phyloP scores from a whole-genome alignment of 2,113 vertebrate species.

The Cheirogaleus medius region DNA sequence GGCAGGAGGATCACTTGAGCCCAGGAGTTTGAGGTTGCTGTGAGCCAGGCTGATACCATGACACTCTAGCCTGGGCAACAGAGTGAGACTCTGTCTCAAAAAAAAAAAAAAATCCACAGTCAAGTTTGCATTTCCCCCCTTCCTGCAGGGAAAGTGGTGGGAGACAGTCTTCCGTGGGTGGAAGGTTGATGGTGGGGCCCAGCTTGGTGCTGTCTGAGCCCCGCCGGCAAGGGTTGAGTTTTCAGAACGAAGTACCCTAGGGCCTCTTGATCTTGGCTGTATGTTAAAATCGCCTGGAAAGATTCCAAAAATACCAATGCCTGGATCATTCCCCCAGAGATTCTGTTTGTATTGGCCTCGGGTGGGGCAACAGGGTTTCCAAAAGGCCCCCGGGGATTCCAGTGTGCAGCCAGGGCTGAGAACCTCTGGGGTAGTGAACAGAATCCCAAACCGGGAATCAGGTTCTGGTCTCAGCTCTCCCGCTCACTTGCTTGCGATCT shows the following conservation, averaged over 20 bases:
- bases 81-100: too few relatives aligned
- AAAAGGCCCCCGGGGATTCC: background rate
- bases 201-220: background rate
- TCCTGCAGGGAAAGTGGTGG: background rate
- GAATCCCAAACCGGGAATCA: background rate
- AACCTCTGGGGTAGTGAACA: background rate
- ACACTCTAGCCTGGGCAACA: too few relatives aligned
- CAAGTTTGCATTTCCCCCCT: too few relatives aligned
- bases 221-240: rapidly evolving
- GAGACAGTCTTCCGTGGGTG: background rate
- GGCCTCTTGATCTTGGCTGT: background rate
- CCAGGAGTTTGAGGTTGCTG: too few relatives aligned
- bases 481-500: background rate
- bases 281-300: background rate
- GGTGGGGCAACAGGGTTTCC: background rate
- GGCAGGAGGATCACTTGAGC: too few relatives aligned
- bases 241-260: too few relatives aligned
- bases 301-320: background rate
- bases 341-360: background rate
- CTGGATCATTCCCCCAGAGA: background rate
- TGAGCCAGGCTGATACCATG: too few relatives aligned
- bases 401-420: background rate
- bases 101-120: background rate
- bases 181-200: rapidly evolving
- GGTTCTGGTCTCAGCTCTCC: background rate